Evolutionary conservation across 2,113 vertebrate genomes (phyloP).

Genomic region (Cyrtonyx montezumae): DNA sequence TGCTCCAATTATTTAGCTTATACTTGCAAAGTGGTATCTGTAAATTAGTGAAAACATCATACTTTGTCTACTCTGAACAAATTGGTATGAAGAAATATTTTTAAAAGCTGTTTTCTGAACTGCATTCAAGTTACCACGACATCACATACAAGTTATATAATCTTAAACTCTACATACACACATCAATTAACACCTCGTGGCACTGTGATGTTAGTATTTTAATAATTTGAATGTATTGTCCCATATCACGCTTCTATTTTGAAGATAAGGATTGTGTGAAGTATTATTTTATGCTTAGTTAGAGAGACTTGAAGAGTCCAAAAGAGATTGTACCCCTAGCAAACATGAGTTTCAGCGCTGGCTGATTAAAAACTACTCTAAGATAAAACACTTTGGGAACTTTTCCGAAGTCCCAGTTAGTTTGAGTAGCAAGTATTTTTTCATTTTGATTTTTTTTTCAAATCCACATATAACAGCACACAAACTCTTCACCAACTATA

Average conservation of each 20-base stretch:
- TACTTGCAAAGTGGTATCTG: not conserved
- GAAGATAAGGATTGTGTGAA: not conserved
- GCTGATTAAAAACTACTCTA: not conserved
- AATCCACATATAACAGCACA: not conserved
- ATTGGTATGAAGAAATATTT: too few relatives aligned
- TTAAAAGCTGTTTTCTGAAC: too few relatives aligned
- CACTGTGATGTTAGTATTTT: not conserved
- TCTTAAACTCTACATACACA: not conserved
- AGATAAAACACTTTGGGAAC: not conserved
- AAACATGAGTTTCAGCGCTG: not conserved
- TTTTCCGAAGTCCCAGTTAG: not conserved
- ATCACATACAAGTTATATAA: not conserved
- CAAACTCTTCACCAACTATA: not conserved
- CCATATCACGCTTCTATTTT: not conserved
- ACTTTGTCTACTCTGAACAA: not conserved
- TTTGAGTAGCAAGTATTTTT: not conserved
- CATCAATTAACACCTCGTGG: fast-evolving
- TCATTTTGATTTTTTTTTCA: not conserved
- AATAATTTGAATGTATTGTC: not conserved
- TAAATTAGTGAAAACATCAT: not conserved
- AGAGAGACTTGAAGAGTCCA: not conserved
- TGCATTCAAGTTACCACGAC: not conserved
- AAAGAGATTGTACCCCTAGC: not conserved
- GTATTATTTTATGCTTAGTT: not conserved
- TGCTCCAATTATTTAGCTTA: not conserved